phyloP scores from a whole-genome alignment of 2,113 vertebrate genomes.

The Calonectris borealis region DNA sequence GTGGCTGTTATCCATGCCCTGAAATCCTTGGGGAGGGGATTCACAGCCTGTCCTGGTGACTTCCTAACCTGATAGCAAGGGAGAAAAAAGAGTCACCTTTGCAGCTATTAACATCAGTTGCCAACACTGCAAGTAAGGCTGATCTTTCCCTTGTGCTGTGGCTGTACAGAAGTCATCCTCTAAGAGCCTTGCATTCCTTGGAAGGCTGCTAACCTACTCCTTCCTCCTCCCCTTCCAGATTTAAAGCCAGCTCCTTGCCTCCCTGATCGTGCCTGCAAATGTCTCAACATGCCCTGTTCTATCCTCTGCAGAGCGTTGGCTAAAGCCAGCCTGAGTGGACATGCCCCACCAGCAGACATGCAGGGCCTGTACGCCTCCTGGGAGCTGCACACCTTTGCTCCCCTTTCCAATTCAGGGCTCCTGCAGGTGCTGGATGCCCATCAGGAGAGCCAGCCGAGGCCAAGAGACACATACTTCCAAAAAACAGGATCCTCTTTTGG shows the following conservation, averaged over 20 bases:
- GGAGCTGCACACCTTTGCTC: background rate
- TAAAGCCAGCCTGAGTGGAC: background rate
- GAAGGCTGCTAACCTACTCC: background rate
- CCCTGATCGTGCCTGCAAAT: fast-evolving
- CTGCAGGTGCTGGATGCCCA: background rate
- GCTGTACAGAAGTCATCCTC: background rate
- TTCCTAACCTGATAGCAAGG: background rate
- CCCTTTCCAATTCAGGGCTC: background rate
- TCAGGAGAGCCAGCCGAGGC: background rate
- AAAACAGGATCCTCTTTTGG: background rate
- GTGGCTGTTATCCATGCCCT: fast-evolving
- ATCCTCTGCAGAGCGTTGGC: background rate
- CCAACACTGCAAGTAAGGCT: background rate
- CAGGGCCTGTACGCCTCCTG: fast-evolving
- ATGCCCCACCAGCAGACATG: background rate
- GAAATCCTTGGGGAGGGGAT: background rate
- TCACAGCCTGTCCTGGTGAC: background rate
- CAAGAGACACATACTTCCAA: background rate
- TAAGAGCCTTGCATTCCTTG: background rate
- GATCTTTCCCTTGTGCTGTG: background rate
- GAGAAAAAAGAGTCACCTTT: background rate
- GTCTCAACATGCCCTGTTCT: fast-evolving
- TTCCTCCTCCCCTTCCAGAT: background rate
- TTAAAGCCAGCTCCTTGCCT: background rate
- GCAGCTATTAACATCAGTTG: background rate